These are phyloP conservation scores for Liopterus haemorrhoidalis DNA, from an alignment of 2,888 invertebrate species.

Conservation along the genomic window DNA sequence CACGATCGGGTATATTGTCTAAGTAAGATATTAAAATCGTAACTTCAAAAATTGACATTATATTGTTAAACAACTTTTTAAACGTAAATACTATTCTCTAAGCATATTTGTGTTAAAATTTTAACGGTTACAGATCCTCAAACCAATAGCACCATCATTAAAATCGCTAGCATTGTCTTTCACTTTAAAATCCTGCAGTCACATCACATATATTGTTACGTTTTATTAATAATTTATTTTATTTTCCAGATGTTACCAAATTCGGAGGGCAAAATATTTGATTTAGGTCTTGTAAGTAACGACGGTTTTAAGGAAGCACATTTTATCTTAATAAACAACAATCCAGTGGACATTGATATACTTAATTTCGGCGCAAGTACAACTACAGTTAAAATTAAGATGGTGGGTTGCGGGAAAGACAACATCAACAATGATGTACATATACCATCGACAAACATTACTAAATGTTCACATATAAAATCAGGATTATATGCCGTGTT, in stretches of 20 bases:
- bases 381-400: slow-evolving; percentile 53
- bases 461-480: slow-evolving; percentile 48
- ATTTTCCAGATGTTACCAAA: slow-evolving; percentile 41
- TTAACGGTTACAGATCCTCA: too few relatives aligned
- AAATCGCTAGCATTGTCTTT: too few relatives aligned
- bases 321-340: slow-evolving; percentile 67
- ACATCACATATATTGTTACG: not conserved
- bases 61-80: slow-evolving; percentile 9
- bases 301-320: slow-evolving; percentile 62
- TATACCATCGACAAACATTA: slow-evolving; percentile 43
- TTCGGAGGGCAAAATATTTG: slow-evolving; percentile 47
- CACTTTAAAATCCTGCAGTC: too few relatives aligned
- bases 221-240: slow-evolving; percentile 2
- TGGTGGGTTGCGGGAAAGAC: slow-evolving; percentile 57
- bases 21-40: too few relatives aligned
- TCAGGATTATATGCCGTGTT: slow-evolving; percentile 63
- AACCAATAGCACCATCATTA: too few relatives aligned
- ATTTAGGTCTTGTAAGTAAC: slow-evolving; percentile 61
- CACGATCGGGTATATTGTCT: too few relatives aligned
- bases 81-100: slow-evolving; percentile 4
- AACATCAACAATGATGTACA: slow-evolving; percentile 40
- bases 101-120: too few relatives aligned
- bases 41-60: slow-evolving; percentile 2
- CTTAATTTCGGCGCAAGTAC: slow-evolving; percentile 56
- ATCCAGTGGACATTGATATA: slow-evolving; percentile 64